A percentile compares a stretch with the other conserved stretches of the same genome.
These are phyloP conservation scores for Halocaridina rubra DNA, from an alignment of 2,888 invertebrate genomes.

Conservation along the genomic window DNA sequence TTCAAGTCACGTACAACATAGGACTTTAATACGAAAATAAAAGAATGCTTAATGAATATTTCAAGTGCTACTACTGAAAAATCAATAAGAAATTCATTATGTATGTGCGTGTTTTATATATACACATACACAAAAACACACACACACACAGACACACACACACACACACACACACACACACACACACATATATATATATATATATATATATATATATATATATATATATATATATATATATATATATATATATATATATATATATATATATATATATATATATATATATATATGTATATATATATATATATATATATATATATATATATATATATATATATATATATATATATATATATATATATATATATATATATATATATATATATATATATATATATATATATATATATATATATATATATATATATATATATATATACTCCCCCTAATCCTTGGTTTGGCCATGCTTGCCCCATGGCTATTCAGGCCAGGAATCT, in stretches of 20 bases:
- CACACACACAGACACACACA: neutral
- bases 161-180: neutral
- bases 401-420: conserved; percentile 4
- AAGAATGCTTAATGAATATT: neutral
- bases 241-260: conserved; percentile 7
- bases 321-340: conserved; percentile 4
- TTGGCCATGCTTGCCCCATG: too few relatives aligned
- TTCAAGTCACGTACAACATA: too few relatives aligned
- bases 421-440: conserved; percentile 8
- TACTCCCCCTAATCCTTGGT: too few relatives aligned
- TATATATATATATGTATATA: conserved; percentile 11
- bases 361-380: conserved; percentile 1
- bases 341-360: neutral
- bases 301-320: neutral
- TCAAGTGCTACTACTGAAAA: neutral
- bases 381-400: conserved; percentile 8
- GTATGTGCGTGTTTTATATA: neutral
- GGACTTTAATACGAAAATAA: too few relatives aligned
- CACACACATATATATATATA: neutral
- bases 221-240: conserved; percentile 11
- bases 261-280: conserved; percentile 1
- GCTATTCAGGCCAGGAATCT: too few relatives aligned
- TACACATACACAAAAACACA: neutral
- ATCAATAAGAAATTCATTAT: neutral
- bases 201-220: conserved; percentile 7